A percentile compares a stretch with the other conserved stretches of the same genome.
Evolutionary conservation across 2,888 invertebrate genomes (phyloP).

Genomic region (Vesta saturnalis): DNA sequence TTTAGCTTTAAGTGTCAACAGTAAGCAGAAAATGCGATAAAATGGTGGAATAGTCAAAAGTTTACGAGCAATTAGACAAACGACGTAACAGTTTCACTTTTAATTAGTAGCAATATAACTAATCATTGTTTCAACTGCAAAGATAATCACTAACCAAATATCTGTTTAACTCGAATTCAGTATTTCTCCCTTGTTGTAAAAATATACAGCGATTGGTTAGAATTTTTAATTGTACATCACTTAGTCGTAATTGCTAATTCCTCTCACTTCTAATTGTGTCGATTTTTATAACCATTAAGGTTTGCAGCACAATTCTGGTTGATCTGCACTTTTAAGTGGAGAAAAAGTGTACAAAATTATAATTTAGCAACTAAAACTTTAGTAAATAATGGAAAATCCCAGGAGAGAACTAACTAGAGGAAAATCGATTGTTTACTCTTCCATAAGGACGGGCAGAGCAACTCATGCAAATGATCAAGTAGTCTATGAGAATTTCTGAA

Average conservation of each 20-base stretch:
- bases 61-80: slow-evolving; percentile 53
- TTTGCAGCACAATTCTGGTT: not conserved
- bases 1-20: slow-evolving; percentile 34
- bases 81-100: slow-evolving; percentile 51
- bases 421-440: slow-evolving; percentile 46
- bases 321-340: not conserved
- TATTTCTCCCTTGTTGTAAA: slow-evolving; percentile 27
- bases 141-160: slow-evolving; percentile 30
- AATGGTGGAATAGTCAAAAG: slow-evolving; percentile 40
- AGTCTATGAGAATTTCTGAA: slow-evolving; percentile 28
- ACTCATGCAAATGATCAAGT: slow-evolving; percentile 35
- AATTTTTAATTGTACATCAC: too few species aligned
- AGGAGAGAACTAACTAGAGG: slow-evolving; percentile 36
- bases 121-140: slow-evolving; percentile 43
- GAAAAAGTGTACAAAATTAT: slow-evolving; percentile 35
- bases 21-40: slow-evolving; percentile 33
- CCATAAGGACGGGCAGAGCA: slow-evolving; percentile 33
- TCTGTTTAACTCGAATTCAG: slow-evolving; percentile 22
- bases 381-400: slow-evolving; percentile 33
- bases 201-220: too few species aligned
- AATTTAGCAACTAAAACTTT: slow-evolving; percentile 40
- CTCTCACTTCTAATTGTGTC: too few species aligned
- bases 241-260: too few species aligned
- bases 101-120: slow-evolving; percentile 47
- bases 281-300: too few species aligned